Evolutionary conservation across 1,140 invertebrate genomes (phyloP), one percentile per base, ranked within the genome.

Genomic region (Mylabris phalerata): DNA sequence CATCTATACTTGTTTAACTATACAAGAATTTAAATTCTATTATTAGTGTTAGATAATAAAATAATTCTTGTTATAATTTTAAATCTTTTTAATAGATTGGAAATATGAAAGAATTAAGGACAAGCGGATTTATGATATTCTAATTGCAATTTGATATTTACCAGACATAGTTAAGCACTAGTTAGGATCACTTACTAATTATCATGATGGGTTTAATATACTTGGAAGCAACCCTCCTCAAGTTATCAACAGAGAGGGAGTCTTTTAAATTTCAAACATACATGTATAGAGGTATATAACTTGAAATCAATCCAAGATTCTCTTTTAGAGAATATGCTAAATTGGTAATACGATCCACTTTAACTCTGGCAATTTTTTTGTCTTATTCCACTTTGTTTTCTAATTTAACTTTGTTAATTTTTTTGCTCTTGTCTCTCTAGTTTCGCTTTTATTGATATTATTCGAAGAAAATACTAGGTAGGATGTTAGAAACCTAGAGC

Each of bases 71-170:
- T 32, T 32, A 32, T 7, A 32, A 5, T 32, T 32, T 5, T 7
- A 32, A 32, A 32, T 32, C 3, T 32, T 4, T 5, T 5, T 5
- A 0, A 3, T 32, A 32, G 32, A 32, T 32, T 32, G 32, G 4
- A 32, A 7, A 32, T 32, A 2, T 3, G 32, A 32, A 32, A 4
- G 32, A 32, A 32, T 32, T 32, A 32, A 32, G 32, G 32, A 32
- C 32, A 32, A 32, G 32, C 32, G 4, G 32, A 7, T 32, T 32
- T 32, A 7, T 32, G 7, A 32, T 32, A 32, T 60, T 50, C 59
- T 60, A 60, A 60, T 60, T 60, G 59, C 52, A 60, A 60, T 54
- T 47, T 60, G 59, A 60, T 60, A 60, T 60, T 60, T 60, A 60
- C 59, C 59, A 60, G 59, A 56, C 59, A 48, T 60, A 60, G 59